These are phyloP conservation scores for Poeciliopsis paucimaculata DNA, from an alignment of 2,797 vertebrate species.

Conservation along the genomic window DNA sequence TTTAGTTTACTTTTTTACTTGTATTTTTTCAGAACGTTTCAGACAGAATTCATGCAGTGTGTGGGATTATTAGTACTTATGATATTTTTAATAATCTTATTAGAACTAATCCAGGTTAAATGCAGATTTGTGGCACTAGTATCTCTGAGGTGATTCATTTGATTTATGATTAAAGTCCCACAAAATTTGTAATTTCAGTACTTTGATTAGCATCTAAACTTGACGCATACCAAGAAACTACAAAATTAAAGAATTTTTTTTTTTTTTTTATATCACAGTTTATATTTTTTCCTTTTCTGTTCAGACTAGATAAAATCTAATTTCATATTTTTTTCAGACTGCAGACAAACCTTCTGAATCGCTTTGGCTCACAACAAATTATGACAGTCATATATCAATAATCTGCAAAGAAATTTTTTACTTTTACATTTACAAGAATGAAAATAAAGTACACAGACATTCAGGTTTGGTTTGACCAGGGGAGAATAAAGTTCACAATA, in stretches of 20 bases:
- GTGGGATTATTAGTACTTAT: background rate
- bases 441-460: background rate
- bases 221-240: background rate
- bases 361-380: background rate
- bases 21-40: background rate
- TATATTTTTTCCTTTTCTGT: background rate
- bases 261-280: background rate
- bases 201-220: background rate
- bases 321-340: background rate
- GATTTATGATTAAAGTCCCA: background rate
- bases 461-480: background rate
- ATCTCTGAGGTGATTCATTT: background rate
- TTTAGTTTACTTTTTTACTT: no score
- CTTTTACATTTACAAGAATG: background rate
- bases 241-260: background rate
- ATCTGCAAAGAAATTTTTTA: background rate
- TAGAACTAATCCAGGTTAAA: background rate
- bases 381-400: background rate
- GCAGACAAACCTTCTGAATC: background rate
- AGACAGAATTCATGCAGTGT: background rate
- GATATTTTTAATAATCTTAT: background rate
- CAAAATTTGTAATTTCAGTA: background rate
- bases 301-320: background rate
- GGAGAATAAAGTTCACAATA: background rate
- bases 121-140: background rate